Base-by-base conservation (phyloP, 1,140 invertebrate species). In the Pogonus chalceus region DNA sequence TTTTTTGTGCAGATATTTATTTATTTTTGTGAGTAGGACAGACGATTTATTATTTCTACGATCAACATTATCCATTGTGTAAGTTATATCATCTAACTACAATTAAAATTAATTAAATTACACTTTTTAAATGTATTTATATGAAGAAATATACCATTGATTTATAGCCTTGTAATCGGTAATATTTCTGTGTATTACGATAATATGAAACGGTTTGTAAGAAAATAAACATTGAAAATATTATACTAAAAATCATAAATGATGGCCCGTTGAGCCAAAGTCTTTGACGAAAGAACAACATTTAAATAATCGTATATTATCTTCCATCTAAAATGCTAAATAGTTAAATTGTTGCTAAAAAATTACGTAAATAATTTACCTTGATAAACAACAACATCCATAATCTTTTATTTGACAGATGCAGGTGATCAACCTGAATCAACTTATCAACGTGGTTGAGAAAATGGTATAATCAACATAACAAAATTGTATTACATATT, bases 141-240 rank as follows among this genome's bases (percentile, higher is more conserved):
- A 16, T 18, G 18, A 43, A 7, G 37, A 7, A 31, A 43, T 16
- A 16, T 18, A 43, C 37, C 37, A 18, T 43, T 9, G 9, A 4
- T 18, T 43, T 43, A 39, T 74, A 74, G 31, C 65, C 69, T 35
- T 69, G 54, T 56, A 69, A 71, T 62, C 72, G 59, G 53, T 70
- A 69, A 50, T 69, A 69, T 51, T 71, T 43, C 37, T 43, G 37
- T 10, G 37, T 43, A 18, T 16, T 43, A 43, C 37, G 37, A 43
- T 43, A 43, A 18, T 43, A 43, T 18, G 37, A 43, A 4, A 43
- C 37, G 18, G 7, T 12, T 43, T 43, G 37, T 4, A 43, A 16
- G 18, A 43, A 43, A 16, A 43, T 10, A 4, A 43, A 12, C 37
- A 43, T 43, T 9, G 37, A 12, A 12, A 43, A 43, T 12, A 43